Base-by-base conservation (phyloP, 2,797 vertebrate species). In the Sebastiscus tertius region DNA sequence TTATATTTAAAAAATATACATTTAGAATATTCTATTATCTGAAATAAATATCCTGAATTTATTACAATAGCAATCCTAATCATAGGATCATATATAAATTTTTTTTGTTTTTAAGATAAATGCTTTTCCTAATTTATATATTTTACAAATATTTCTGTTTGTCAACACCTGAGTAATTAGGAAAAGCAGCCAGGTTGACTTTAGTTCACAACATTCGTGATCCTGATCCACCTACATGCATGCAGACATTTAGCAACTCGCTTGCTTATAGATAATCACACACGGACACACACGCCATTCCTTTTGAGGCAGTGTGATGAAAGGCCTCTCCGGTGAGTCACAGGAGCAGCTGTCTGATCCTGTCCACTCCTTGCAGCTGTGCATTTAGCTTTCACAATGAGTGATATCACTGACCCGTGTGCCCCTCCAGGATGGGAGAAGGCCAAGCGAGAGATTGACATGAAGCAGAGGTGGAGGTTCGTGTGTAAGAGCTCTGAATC, bases 301-400 rank as follows among this genome's bases (percentile, higher is more conserved):
- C 90, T 89, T 93, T 69, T 86, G 83, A 79, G 89, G 89, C 85
- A 90, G 82, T n/a, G 88, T 86, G 94, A 93, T 93, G 91, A 94
- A 84, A 92, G 88, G 88, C 75, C 65, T 81, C 80, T 69, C 34
- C 52, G 56, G 84, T 93, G 91, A 94, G 88, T 92, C 93, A 93
- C 79, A 74, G 77, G 70, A 88, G 89, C 95, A 94, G 94, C 94
- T 95, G 95, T 87, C 89, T 75, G 62, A 80, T 79, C 82, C 81
- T 72, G 81, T 93, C 86, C 82, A 70, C 61, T 67, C 77, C 69
- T 75, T 84, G 89, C 93, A 93, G 93, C 94, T 94, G 92, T 90
- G 93, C 82, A 83, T 70, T 80, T 58, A 42, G 71, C 82, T 82
- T 83, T 87, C 85, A 91, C 88, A 92, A 87, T 90, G 89, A 93